Percentiles rank a stretch among this genome's conserved stretches.
Evolutionary conservation across 2,888 invertebrate genomes (phyloP).

Genomic region (Chrysolina haemoptera): DNA sequence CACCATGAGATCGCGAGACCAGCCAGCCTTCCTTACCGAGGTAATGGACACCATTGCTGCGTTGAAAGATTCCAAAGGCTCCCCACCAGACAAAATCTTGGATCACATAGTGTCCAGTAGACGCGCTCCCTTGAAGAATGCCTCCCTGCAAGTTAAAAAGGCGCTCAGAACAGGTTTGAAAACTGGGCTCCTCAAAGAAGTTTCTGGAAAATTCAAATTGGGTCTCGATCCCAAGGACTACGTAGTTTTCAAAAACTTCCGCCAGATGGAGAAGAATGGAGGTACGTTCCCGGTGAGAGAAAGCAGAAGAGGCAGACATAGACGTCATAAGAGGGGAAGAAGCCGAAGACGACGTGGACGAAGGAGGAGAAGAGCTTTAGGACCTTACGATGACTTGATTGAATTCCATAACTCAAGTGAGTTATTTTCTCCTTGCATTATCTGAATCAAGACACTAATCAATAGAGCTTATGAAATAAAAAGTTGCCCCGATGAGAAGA

Average conservation of each 20-base stretch:
- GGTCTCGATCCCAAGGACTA: slow-evolving; percentile 30
- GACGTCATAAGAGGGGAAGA: slow-evolving; percentile 18
- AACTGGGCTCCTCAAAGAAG: slow-evolving; percentile 30
- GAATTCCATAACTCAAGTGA: slow-evolving; percentile 14
- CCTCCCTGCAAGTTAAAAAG: slow-evolving; percentile 26
- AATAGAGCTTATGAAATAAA: too few species aligned
- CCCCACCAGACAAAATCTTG: slow-evolving; percentile 30
- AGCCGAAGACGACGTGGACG: slow-evolving; percentile 20
- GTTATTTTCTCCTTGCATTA: not conserved
- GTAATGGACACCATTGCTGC: slow-evolving; percentile 41
- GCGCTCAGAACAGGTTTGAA: slow-evolving; percentile 32
- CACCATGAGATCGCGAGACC: slow-evolving; percentile 14
- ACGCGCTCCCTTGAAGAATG: slow-evolving; percentile 19
- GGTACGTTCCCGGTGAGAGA: not conserved
- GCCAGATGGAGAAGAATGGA: not conserved
- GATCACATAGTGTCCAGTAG: slow-evolving; percentile 24
- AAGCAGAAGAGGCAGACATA: slow-evolving; percentile 19
- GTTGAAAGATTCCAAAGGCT: slow-evolving; percentile 34
- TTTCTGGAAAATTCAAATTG: slow-evolving; percentile 32
- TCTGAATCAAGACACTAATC: not conserved
- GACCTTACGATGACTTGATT: slow-evolving; percentile 3
- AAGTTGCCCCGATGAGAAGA: too few species aligned
- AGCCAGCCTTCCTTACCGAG: slow-evolving; percentile 24
- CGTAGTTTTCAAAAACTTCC: slow-evolving; percentile 26
- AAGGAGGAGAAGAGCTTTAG: slow-evolving; percentile 12